These are phyloP conservation scores for Pogonocichla stellata DNA, from an alignment of 2,113 vertebrate genomes.

Conservation along the genomic window DNA sequence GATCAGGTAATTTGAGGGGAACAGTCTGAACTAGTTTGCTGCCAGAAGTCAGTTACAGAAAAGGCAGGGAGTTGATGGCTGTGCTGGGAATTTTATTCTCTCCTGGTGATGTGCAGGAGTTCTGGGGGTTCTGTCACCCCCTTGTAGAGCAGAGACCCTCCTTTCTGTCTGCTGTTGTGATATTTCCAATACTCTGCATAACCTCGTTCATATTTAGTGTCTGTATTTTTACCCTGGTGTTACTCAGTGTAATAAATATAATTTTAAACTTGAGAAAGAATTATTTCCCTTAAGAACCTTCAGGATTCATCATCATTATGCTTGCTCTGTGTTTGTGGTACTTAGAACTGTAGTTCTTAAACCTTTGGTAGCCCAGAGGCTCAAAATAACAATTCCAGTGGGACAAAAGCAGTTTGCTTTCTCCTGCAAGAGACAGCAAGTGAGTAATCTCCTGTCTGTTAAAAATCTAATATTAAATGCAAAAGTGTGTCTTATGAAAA, in stretches of 20 bases:
- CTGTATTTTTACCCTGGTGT: not conserved
- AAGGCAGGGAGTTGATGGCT: not conserved
- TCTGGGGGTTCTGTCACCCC: not conserved
- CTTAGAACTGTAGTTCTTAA: not conserved
- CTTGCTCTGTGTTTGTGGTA: not conserved
- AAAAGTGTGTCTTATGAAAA: not conserved
- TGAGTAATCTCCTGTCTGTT: conserved; percentile 20
- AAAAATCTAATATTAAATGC: conserved; percentile 36
- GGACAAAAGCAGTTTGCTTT: not conserved
- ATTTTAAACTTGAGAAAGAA: not conserved
- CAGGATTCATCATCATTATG: not conserved
- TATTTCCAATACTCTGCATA: not conserved
- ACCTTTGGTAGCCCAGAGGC: not conserved
- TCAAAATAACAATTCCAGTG: not conserved
- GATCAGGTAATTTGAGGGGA: not conserved
- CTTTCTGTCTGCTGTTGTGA: not conserved
- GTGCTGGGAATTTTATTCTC: not conserved
- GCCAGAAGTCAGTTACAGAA: not conserved
- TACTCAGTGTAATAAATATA: not conserved
- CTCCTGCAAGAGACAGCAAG: not conserved
- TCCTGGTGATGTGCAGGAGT: not conserved
- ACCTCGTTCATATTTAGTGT: not conserved
- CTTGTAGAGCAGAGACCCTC: not conserved
- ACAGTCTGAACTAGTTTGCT: not conserved
- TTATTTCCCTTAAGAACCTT: not conserved